Base-by-base conservation (phyloP, 2,888 invertebrate genomes). In the Diloba caeruleocephala region DNA sequence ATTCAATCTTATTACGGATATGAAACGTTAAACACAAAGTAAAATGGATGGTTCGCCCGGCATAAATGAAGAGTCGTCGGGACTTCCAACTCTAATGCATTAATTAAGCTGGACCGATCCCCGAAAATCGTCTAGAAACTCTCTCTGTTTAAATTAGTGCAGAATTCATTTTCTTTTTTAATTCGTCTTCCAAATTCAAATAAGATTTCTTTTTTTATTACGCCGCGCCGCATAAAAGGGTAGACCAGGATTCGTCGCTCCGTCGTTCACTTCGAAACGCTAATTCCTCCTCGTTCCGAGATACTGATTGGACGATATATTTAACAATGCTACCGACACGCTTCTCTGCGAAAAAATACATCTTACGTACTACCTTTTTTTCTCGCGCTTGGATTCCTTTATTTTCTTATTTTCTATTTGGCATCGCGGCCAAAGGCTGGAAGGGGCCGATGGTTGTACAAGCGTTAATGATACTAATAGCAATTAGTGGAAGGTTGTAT, bases 241-340 rank as follows among this genome's bases (percentile, higher is more conserved):
- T 91, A 87, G 84, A 87, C 83, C 82, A 80, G 85, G 84, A 84
- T 84, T 84, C 84, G 82, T 79, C 83, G 81, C 78, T 77, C 61
- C 67, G 81, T 85, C 82, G 81, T 85, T 87, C 84, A 79, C 79
- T 87, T 85, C 81, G 76, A 71, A 87, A 89, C 90, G 89, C 89
- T 92, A 91, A 92, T 92, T 92, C 83, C 84, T 87, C 66, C 81
- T 85, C 83, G 82, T 86, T 87, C 80, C 78, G 74, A 84, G 84
- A 85, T 90, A 91, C 92, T 92, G 92, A 93, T 93, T 93, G 92
- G 91, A 89, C 92, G 86, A 92, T 92, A 92, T 93, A 92, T 92
- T 92, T 90, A 92, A 91, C 89, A 91, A 90, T 87, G 87, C 86
- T 88, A 87, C 89, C 85, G 88, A 87, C 89, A 89, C 85, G 86